Evolutionary conservation across 2,888 invertebrate genomes (phyloP), one percentile per base, ranked within the genome.

Genomic region (Abrostola triplasia): DNA sequence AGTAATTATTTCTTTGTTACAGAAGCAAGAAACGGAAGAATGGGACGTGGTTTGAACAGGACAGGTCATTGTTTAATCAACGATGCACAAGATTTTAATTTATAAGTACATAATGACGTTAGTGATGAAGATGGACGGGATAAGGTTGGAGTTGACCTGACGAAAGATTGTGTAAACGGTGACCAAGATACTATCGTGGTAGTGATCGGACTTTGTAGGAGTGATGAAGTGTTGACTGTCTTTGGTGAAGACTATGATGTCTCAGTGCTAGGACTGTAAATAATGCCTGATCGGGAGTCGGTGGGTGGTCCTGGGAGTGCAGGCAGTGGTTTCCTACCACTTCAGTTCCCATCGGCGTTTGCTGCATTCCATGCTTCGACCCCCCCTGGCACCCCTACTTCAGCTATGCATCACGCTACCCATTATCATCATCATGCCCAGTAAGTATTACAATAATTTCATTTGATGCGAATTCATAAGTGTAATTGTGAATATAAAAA

Each of bases 331-430:
- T 95, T 95, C 89, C 88, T 95, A 90, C 95, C 95, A 80, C 90
- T 95, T 78, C 95, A 95, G 88, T 95, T 95, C 82, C 95, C 95
- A 52, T 95, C 95, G 76, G 95, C 95, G 59, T 95, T 95, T 80
- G 95, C 95, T 64, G 95, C 96, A 48, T 96, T 96, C 88, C 95
- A 96, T 86, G 96, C 95, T 77, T 95, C 95, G 35, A 90, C 95
- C 94, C 90, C 95, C 92, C 92, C 95, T 84, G 94, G 96, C 80
- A 93, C 96, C 92, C 90, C 86, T 40, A 88, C 95, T 92, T 88
- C 95, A 89, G 95, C 95, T 53, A 93, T 95, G 95, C 94, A 95
- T 89, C 96, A 89, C 94, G 95, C 92, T 71, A 95, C 92, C 74
- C 95, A 94, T 79, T 94, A 93, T 70, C 94, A 95, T 74, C 94